These are phyloP conservation scores for Eristalis intricaria DNA, from an alignment of 2,888 invertebrate species.

Conservation along the genomic window DNA sequence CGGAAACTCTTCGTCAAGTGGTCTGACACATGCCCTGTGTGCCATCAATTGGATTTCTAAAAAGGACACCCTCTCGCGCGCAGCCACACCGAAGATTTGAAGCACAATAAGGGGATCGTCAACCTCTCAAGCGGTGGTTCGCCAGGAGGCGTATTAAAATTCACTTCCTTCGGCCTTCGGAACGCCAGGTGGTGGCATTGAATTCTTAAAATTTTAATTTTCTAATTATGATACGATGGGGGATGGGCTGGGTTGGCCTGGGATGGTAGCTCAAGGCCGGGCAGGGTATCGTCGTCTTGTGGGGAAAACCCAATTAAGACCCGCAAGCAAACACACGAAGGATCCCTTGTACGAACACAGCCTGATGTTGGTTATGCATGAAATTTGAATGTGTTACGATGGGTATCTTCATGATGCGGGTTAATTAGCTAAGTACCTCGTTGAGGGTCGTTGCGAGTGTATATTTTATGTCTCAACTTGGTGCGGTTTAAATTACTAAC, in stretches of 20 bases:
- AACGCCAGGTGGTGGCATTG: constrained; percentile 49
- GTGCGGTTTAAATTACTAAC: constrained; percentile 30
- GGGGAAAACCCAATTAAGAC: constrained; percentile 39
- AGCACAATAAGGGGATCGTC: not conserved
- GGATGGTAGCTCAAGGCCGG: constrained; percentile 17
- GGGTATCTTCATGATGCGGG: constrained; percentile 58
- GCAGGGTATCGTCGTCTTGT: not conserved
- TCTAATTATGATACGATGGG: constrained; percentile 52
- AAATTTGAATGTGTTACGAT: constrained; percentile 59
- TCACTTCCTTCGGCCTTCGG: constrained; percentile 8
- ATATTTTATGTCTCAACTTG: constrained; percentile 36
- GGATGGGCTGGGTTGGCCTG: not conserved
- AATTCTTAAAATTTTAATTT: constrained; percentile 68
- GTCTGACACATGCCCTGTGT: constrained; percentile 49
- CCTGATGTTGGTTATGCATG: constrained; percentile 59
- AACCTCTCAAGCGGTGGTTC: not conserved
- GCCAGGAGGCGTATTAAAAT: constrained; percentile 24
- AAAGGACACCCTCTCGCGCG: constrained; percentile 52
- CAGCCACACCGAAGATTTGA: not conserved
- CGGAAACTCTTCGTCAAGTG: constrained; percentile 22
- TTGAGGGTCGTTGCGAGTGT: not conserved
- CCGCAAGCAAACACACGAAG: constrained; percentile 49
- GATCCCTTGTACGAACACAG: constrained; percentile 8
- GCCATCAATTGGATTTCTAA: constrained; percentile 47
- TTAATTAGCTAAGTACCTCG: constrained; percentile 63